Evolutionary conservation across 2,888 invertebrate genomes (phyloP), one percentile per base, ranked within the genome.

Genomic region (Sarcophaga subvicina): DNA sequence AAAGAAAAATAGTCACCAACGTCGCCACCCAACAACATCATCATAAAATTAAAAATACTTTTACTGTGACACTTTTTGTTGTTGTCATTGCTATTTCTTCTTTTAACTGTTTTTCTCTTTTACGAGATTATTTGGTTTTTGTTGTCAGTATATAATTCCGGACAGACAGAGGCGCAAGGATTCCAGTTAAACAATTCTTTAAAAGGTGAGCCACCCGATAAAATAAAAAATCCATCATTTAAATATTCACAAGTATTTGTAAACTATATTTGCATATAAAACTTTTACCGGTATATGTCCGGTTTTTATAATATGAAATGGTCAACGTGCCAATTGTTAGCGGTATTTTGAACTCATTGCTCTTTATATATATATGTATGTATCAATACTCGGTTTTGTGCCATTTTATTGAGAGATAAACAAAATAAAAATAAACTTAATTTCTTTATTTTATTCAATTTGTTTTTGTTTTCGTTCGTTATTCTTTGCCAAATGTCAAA

Each of bases 401-500:
- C 20, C 8, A 10, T 79, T 37, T 81, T 67, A 20, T 62, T 12
- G 20, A 54, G 14, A 49, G 47, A 80, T 73, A 75, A 69, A 69
- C 60, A 47, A 47, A 62, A 66, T 71, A 14, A 59, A 67, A 64
- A 54, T 10, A 63, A 64, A 76, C 62, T 22, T 10, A 47, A 49
- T 73, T 22, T 80, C 22, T 80, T 59, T 79, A 14, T 73, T 81
- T 76, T 82, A 2, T 20, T 54, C 69, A 62, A 47, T 66, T 62
- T 69, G 22, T 66, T 69, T 80, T 73, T 80, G 80, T 75, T 75
- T 80, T 73, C 47, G 72, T 73, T 80, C 45, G 17, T 22, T 63
- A 70, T 66, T 77, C 64, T 64, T 80, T 66, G 76, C 71, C 81
- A 82, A 82, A 82, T 82, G 76, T 59, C 82, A 82, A 76, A 66